Evolutionary conservation across 2,888 invertebrate species (phyloP), one percentile per base, ranked within the genome.

Genomic region (Piscicola geometra): DNA sequence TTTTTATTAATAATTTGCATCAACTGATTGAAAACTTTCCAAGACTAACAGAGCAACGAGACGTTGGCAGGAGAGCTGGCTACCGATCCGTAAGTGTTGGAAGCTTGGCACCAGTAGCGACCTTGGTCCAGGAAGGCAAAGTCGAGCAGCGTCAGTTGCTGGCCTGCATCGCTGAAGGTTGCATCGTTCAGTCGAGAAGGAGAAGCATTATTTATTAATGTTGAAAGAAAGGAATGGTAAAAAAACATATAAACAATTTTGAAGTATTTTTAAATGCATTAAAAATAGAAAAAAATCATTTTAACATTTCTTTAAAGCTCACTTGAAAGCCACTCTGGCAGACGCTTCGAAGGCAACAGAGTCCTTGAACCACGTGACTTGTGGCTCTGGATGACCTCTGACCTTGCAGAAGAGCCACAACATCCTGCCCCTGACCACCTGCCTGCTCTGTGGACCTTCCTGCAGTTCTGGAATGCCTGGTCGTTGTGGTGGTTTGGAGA

Each of bases 101-200:
- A 77, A 18, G 82, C 82, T 32, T 78, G 73, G 77, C 84, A 84
- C 21, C 80, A 80, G 77, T 82, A 84, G 18, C 76, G 77, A 5
- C 84, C 84, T 66, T 82, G 82, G 76, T 81, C 81, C 25, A 80
- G 80, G 75, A 82, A 83, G 75, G 81, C 81, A 3, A 83, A 78
- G 35, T 81, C 77, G 0, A 79, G 78, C 41, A 84, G 80, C 78
- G 80, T 81, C 56, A 84, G 76, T 69, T 82, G 82, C 78, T 84
- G 83, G 3, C 80, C 80, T 0, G 78, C 72, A 50, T 81, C 79
- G 47, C 84, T 84, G 78, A 0, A 78, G 35, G 12, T 12, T 32
- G 30, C 35, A n/a, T n/a, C n/a, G n/a, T n/a, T n/a, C n/a, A n/a
- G n/a, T n/a, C n/a, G n/a, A n/a, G n/a, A n/a, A n/a, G n/a, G n/a